Evolutionary conservation across 2,888 invertebrate species (phyloP), one percentile per base, ranked within the genome.

Genomic region (Zele albiditarsus): DNA sequence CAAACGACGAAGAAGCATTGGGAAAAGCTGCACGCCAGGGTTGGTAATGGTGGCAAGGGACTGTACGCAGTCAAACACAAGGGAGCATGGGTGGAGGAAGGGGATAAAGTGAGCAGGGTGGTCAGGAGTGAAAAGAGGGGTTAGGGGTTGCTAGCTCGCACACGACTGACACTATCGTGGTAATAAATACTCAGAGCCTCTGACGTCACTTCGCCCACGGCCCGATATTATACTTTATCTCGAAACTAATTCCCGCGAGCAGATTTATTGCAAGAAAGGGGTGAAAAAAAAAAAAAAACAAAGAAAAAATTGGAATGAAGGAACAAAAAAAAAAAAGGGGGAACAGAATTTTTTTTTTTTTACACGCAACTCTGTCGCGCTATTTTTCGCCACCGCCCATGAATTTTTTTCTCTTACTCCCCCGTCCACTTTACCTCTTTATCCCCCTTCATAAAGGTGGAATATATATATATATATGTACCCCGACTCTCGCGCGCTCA

Each of bases 161-260:
- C 86, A 86, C 87, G 88, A 89, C 87, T 89, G 89, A 89, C 89
- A 84, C 89, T 89, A 89, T 89, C 89, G 83, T 83, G 83, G 82
- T 84, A 86, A 89, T 89, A 89, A 89, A 89, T 89, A 89, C 85
- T 84, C 82, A 81, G 85, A 85, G 87, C 84, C 88, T 88, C 89
- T 88, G 89, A 88, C 88, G 87, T 88, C 87, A 87, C 86, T 79
- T 87, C 84, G 82, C 83, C 86, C 87, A 85, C 85, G 85, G 87
- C 86, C 88, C 87, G 89, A 89, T 89, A 89, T 89, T 89, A 89
- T 89, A 88, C 89, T 89, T 89, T 89, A 89, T 89, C 89, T 89
- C 88, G 84, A 89, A 89, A 89, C 89, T 89, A 89, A 89, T 89
- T 89, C 89, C 88, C 87, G 87, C 86, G 87, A 83, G 83, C 88